phyloP scores from a whole-genome alignment of 92 coral and sea anemone genomes.

The Epizoanthus ramosus region DNA sequence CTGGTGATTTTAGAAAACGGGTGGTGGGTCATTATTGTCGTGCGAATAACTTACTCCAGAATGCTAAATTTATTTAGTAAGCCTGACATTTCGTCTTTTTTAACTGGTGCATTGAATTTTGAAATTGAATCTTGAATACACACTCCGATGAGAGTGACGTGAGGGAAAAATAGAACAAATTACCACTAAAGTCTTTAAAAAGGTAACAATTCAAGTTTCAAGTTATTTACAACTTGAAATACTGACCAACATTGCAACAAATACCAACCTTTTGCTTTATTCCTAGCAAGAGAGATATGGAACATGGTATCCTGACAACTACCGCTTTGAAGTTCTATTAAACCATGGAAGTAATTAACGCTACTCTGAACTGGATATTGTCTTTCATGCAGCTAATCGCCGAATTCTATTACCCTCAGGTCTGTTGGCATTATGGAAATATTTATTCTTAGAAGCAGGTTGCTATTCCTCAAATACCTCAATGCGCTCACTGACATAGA shows the following conservation, averaged over 20 bases:
- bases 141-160: too few species aligned
- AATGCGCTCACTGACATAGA: slow-evolving; percentile 32
- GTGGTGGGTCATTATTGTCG: neutral
- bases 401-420: slow-evolving; percentile 10
- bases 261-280: neutral
- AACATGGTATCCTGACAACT: neutral
- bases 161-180: too few species aligned
- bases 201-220: too few species aligned
- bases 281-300: slow-evolving; percentile 1
- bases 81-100: too few species aligned
- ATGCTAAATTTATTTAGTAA: too few species aligned
- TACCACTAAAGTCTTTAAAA: too few species aligned
- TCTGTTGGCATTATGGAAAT: slow-evolving; percentile 35
- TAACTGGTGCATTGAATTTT: too few species aligned
- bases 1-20: neutral
- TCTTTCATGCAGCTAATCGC: slow-evolving; percentile 27
- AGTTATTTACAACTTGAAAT: too few species aligned
- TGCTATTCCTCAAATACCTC: slow-evolving; percentile 9
- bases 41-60: too few species aligned
- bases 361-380: neutral
- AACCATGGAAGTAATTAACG: slow-evolving; percentile 2
- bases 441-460: slow-evolving; percentile 18
- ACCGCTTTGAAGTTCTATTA: neutral
- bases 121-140: too few species aligned
- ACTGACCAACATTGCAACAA: neutral